phyloP scores from a whole-genome alignment of 2,797 vertebrate species.

The Craterocephalus amniculus region DNA sequence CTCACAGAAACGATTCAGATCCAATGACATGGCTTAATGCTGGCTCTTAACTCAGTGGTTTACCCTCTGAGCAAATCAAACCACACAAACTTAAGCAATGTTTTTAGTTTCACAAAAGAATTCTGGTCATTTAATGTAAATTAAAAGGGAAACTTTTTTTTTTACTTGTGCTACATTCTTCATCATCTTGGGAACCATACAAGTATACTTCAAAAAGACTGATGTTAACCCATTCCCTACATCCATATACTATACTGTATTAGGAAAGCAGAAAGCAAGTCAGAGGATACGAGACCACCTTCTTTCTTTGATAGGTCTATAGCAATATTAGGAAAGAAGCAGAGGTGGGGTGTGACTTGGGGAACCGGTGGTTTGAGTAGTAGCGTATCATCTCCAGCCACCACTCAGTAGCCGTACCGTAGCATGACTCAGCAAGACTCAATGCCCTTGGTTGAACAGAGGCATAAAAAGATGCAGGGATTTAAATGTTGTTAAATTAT shows the following conservation, averaged over 20 bases:
- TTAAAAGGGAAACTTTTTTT: neutral
- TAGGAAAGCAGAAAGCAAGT: neutral
- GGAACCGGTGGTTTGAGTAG: neutral
- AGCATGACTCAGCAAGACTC: conserved; percentile 10
- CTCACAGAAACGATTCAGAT: neutral
- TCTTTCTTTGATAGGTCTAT: too few species aligned
- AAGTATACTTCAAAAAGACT: neutral
- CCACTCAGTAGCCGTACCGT: neutral
- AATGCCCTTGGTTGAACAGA: conserved; percentile 12
- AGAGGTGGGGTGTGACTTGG: neutral
- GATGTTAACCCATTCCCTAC: neutral
- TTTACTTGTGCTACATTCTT: neutral
- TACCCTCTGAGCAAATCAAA: neutral
- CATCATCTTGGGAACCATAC: neutral
- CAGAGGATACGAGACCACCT: neutral
- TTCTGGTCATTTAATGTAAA: neutral
- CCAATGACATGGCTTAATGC: neutral
- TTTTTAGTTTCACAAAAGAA: neutral
- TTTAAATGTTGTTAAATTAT: conserved; percentile 10
- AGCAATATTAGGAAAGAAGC: neutral
- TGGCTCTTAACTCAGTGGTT: neutral
- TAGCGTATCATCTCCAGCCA: conserved; percentile 3
- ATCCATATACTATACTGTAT: neutral
- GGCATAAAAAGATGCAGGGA: conserved; percentile 13
- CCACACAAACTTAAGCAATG: neutral